Evolutionary conservation across 2,888 invertebrate species (phyloP), one percentile per base, ranked within the genome.

Genomic region (Caradrina kadenii): DNA sequence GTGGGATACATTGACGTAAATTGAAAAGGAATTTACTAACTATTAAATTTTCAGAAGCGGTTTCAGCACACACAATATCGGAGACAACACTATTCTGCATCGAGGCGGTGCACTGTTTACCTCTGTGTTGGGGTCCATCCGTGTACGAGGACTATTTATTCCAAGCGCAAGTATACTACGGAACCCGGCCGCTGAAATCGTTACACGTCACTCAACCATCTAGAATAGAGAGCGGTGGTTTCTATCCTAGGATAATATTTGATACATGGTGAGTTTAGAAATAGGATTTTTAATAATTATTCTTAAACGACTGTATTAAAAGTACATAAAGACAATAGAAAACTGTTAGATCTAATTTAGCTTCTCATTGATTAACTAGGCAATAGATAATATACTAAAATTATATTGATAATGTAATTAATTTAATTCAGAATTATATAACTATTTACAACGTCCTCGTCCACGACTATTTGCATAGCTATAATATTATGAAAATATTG

Each of bases 141-240:
- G 35, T 64, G 6, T 50, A 98, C 91, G 98, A 98, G 85, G 98
- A 98, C 87, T 99, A 98, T 88, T 96, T 98, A 78, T 96, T 99
- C 69, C 97, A 98, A 64, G 98, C 98, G 22, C 98, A 99, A 91
- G 97, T 99, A 73, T 98, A 97, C 91, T 98, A 99, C 92, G 99
- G 99, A 11, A 98, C 98, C 0, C 96, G 98, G 42, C 97, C 98
- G 39, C 85, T 97, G 39, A 96, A 98, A 71, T 97, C 97, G 0
- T 96, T 97, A 70, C 97, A 97, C 7, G 96, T 98, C 31, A 96
- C 97, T 11, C 97, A 98, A 1, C 97, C 97, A 72, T 97, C 97
- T 1, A 96, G 96, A 68, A 96, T 97, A 48, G 96, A 97, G 81
- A 96, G 96, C 56, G 96, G 96, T 0, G 97, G 97, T 2, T 97